A percentile compares a stretch with the other conserved stretches of the same genome.
Conservation (phyloP, 2,113 vertebrate species). For the Centropus bengalensis region DNA sequence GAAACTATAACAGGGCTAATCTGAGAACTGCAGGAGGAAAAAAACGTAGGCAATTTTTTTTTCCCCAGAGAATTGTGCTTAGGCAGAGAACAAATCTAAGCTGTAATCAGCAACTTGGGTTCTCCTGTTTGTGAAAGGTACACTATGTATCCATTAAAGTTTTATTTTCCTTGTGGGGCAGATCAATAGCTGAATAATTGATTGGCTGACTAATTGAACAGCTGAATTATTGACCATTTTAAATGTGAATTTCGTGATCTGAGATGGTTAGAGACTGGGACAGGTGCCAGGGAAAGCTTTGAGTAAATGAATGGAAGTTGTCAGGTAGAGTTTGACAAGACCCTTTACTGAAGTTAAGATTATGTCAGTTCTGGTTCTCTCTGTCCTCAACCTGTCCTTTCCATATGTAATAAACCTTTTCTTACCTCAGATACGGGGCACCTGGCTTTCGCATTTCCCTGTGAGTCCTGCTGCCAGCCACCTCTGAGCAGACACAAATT, state of each 20-base stretch:
- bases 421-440: not conserved
- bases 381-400: not conserved
- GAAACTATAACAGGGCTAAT: not conserved
- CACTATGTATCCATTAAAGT: not conserved
- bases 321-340: not conserved
- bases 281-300: not conserved
- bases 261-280: not conserved
- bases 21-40: not conserved
- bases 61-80: not conserved
- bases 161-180: slow-evolving; percentile 24
- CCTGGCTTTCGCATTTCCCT: not conserved
- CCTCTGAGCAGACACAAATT: not conserved
- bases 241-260: slow-evolving; percentile 11
- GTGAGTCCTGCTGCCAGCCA: not conserved
- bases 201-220: slow-evolving; percentile 25
- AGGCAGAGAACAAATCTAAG: not conserved
- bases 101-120: not conserved
- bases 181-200: slow-evolving; percentile 49
- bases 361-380: not conserved
- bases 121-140: slow-evolving; percentile 13
- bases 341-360: not conserved
- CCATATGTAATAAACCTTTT: not conserved
- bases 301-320: not conserved
- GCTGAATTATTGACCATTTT: slow-evolving; percentile 51
- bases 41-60: not conserved